phyloP scores from a whole-genome alignment of 1,140 invertebrate genomes.

The Penaeus vannamei region DNA sequence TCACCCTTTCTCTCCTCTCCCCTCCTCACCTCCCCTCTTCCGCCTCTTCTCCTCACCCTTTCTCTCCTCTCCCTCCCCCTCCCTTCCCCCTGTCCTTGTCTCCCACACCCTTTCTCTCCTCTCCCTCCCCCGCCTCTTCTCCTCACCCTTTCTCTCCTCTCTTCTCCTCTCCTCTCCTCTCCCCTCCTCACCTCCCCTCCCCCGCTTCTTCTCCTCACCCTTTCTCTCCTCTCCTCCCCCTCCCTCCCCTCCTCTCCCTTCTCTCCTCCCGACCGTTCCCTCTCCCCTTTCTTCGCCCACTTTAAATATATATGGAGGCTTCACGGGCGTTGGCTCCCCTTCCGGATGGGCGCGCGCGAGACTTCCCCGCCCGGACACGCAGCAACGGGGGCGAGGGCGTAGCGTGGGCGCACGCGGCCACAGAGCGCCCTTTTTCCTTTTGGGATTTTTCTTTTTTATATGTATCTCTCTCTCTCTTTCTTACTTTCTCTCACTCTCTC shows the following conservation, averaged over 20 bases:
- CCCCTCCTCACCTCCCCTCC: neutral
- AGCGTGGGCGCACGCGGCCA: no score
- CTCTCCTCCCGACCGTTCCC: neutral
- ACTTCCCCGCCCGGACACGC: no score
- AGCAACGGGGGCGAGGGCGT: no score
- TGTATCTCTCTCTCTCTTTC: neutral
- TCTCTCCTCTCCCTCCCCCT: neutral
- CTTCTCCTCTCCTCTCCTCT: neutral
- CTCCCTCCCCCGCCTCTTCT: neutral
- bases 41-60: neutral
- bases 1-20: neutral
- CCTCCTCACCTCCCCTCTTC: neutral
- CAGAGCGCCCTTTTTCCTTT: no score
- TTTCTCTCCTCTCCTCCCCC: neutral
- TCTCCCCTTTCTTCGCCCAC: no score
- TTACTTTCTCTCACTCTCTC: neutral
- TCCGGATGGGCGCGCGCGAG: no score
- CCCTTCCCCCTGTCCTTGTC: neutral
- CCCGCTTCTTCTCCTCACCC: neutral
- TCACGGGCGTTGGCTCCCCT: no score
- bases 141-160: neutral
- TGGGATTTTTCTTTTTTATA: neutral
- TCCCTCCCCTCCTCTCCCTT: neutral
- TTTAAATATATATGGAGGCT: no score
- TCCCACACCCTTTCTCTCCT: neutral